phyloP scores from a whole-genome alignment of 2,888 invertebrate genomes.

The Dryobotodes eremita region DNA sequence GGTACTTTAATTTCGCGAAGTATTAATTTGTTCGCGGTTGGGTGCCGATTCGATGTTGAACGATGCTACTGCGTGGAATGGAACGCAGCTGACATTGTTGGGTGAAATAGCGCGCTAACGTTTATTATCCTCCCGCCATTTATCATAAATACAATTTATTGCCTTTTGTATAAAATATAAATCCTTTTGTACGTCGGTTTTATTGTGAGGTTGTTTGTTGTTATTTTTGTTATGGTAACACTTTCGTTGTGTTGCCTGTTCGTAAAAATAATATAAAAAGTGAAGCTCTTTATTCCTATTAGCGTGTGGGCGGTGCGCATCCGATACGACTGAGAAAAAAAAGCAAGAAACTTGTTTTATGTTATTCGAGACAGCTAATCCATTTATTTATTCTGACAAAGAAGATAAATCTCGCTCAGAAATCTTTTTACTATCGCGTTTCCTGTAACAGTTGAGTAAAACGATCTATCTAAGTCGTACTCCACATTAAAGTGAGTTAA shows the following conservation, averaged over 20 bases:
- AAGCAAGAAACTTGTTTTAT: constrained; percentile 58
- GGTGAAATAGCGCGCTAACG: constrained; percentile 57
- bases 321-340: constrained; percentile 49
- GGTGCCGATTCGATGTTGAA: constrained; percentile 71
- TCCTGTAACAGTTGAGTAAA: constrained; percentile 50
- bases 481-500: constrained; percentile 40
- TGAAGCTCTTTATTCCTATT: constrained; percentile 57
- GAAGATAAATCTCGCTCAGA: constrained; percentile 63
- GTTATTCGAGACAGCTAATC: constrained; percentile 60
- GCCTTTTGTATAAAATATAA: constrained; percentile 58
- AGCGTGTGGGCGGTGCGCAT: constrained; percentile 58
- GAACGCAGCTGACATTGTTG: constrained; percentile 61
- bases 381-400: constrained; percentile 68
- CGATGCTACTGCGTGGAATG: constrained; percentile 68
- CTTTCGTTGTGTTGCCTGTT: constrained; percentile 47
- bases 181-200: constrained; percentile 41
- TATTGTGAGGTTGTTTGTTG: constrained; percentile 51
- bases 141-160: constrained; percentile 64
- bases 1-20: constrained; percentile 66
- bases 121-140: constrained; percentile 56
- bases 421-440: constrained; percentile 51
- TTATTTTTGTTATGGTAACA: constrained; percentile 61
- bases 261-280: constrained; percentile 55
- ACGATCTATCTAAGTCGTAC: constrained; percentile 44
- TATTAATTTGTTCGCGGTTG: constrained; percentile 78